phyloP scores from a whole-genome alignment of 1,140 invertebrate genomes.

The Aporrectodea caliginosa region DNA sequence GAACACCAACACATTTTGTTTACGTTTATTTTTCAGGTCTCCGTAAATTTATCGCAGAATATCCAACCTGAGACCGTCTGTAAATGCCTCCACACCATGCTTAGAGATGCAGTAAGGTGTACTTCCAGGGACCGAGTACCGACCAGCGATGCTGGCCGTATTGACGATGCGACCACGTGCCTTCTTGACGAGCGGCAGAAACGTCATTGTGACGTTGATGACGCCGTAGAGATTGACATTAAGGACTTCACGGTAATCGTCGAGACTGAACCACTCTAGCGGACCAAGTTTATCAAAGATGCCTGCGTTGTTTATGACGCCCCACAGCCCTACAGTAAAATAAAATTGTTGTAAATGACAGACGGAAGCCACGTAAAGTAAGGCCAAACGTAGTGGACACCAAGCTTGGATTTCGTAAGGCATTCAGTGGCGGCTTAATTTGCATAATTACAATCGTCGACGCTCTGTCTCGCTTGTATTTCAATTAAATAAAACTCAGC shows the following conservation, averaged over 20 bases:
- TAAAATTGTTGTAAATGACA: not conserved
- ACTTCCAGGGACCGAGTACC: conserved; percentile 57
- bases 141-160: conserved; percentile 37
- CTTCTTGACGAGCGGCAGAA: conserved; percentile 31
- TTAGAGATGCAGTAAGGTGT: conserved; percentile 69
- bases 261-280: conserved; percentile 35
- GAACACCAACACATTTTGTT: no score
- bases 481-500: no score
- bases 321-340: conserved; percentile 34
- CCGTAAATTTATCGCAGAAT: no score
- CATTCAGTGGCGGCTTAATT: no score
- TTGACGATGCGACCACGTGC: conserved; percentile 13
- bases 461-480: no score
- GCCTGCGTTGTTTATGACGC: conserved; percentile 39
- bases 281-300: conserved; percentile 35
- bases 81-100: conserved; percentile 74
- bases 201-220: conserved; percentile 35
- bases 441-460: no score
- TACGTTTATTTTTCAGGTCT: no score
- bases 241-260: conserved; percentile 37
- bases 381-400: no score
- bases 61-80: conserved; percentile 72
- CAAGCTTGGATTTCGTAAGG: no score
- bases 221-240: conserved; percentile 39
- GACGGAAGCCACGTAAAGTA: not conserved